A percentile compares a stretch with the other conserved stretches of the same genome.
Evolutionary conservation across 2,113 vertebrate species (phyloP).

Genomic region (Vulpes ferrilata): DNA sequence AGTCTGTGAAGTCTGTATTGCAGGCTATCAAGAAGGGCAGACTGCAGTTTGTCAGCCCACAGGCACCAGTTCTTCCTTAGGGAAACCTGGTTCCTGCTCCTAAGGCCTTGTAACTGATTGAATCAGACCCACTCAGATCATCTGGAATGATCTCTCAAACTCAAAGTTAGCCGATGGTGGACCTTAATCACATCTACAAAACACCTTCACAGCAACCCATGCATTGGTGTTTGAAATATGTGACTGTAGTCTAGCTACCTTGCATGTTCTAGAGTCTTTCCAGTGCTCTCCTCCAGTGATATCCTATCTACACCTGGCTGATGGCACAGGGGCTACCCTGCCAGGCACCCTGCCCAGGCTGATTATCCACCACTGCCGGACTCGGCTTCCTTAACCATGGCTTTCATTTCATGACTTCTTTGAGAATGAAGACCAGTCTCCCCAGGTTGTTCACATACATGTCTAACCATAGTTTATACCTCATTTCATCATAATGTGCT

Average conservation of each 20-base stretch:
- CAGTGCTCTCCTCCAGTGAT: neutral
- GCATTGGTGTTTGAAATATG: neutral
- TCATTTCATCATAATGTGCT: neutral
- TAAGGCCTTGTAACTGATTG: neutral
- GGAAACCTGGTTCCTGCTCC: neutral
- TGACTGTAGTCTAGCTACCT: neutral
- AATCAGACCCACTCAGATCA: neutral
- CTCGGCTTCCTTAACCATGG: neutral
- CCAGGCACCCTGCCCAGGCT: neutral
- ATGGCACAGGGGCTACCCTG: neutral
- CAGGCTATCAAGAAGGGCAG: neutral
- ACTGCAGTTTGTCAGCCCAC: neutral
- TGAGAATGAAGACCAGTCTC: neutral
- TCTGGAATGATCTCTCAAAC: neutral
- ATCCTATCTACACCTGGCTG: neutral
- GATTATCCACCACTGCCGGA: neutral
- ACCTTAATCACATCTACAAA: neutral
- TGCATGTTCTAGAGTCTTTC: neutral
- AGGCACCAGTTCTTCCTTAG: neutral
- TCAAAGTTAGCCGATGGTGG: neutral
- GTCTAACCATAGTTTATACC: neutral
- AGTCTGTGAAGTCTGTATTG: rapidly evolving
- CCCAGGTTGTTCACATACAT: neutral
- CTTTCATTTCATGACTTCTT: neutral
- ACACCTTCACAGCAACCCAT: neutral